Evolutionary conservation across 2,113 vertebrate species (phyloP), one percentile per base, ranked within the genome.

Genomic region (Cariama cristata): DNA sequence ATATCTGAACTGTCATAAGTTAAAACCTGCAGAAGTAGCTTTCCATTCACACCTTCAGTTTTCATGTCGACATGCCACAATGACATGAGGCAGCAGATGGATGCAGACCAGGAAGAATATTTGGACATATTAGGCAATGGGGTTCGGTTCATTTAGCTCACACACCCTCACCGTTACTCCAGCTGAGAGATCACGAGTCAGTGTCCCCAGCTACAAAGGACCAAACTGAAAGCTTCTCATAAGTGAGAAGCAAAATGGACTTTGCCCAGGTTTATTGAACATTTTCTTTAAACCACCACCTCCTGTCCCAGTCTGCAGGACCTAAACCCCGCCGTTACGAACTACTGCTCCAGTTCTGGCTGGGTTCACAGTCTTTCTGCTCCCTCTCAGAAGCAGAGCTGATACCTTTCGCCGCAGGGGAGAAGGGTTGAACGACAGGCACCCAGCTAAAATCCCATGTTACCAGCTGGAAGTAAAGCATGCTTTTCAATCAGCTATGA

Each of bases 31-130:
- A 94, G 84, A 94, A 95, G 73, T 7, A 95, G 76, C 38, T 93
- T 89, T 93, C 91, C 69, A 35, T 47, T 95, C 80, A 94, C 91
- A 94, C 93, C 80, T 96, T 72, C 80, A 30, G 60, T 77, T 91
- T 85, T 71, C 96, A 40, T 84, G 89, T 96, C 24, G 1, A 21
- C 86, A 30, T 93, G 89, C 76, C 76, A 68, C 33, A 67, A 91
- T 89, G 89, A 74, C 86, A 71, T 30, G 76, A 94, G 64, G 47
- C 93, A 92, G 95, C 62, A 93, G 82, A 93, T 28, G 71, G 75
- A 73, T 79, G 71, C 75, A 80, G 72, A 64, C 63, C 1, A 14
- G 63, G 72, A 96, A 77, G 72, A 94, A 67, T 89, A 59, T 84
- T 35, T 91, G 59, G 86, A 77, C 79, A 35, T 89, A 86, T 77